Percentiles rank a stretch among this genome's conserved stretches.
phyloP scores from a whole-genome alignment of 2,113 vertebrate species.

The Tragulus kanchil region DNA sequence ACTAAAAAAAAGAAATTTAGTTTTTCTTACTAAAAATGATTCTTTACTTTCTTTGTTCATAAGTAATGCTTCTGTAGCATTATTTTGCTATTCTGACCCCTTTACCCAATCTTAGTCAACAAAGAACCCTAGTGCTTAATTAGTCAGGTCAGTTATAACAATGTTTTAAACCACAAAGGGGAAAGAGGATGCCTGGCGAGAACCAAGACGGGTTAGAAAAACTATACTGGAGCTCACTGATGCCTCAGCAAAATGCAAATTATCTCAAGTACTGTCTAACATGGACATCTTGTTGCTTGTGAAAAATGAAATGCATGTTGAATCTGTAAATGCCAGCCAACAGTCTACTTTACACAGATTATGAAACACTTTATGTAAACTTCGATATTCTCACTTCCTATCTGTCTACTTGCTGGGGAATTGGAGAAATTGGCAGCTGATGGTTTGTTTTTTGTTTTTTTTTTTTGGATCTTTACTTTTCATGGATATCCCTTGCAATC shows the following conservation, averaged over 20 bases:
- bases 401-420: not conserved
- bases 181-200: not conserved
- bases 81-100: not conserved
- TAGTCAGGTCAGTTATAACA: not conserved
- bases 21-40: not conserved
- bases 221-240: not conserved
- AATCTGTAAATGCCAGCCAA: slow-evolving; percentile 27
- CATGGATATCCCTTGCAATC: not conserved
- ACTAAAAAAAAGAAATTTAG: not conserved
- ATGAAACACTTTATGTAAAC: not conserved
- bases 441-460: not conserved
- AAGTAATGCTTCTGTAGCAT: not conserved
- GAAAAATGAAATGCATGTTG: not conserved
- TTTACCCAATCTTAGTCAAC: not conserved
- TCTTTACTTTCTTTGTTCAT: not conserved
- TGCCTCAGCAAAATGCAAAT: not conserved
- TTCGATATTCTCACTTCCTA: not conserved
- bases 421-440: not conserved
- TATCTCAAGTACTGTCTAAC: not conserved
- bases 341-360: not conserved
- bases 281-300: not conserved
- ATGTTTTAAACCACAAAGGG: not conserved
- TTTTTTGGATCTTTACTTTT: not conserved
- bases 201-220: not conserved
- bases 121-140: not conserved